Evolutionary conservation across 2,113 vertebrate genomes (phyloP), one percentile per base, ranked within the genome.

Genomic region (Caranx ignobilis): DNA sequence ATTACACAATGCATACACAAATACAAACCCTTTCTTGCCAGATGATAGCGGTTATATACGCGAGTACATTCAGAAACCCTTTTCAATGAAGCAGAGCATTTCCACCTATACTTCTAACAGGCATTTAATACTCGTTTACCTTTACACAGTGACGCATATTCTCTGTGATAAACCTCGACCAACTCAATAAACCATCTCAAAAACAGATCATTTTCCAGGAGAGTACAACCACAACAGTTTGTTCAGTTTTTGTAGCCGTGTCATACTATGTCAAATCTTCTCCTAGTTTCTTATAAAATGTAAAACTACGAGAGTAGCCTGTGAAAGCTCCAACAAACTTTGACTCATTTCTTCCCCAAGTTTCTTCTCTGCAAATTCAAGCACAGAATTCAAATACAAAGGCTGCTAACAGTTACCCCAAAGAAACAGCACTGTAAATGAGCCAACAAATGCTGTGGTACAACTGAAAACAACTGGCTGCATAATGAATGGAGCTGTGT

Each of bases 1-100:
- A 75, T n/a, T n/a, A 59, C 37, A 77, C 55, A 77, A 77, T 61
- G 68, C 71, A 82, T 50, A 60, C 3, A 67, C 66, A 85, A 74
- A 87, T 45, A 69, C 11, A 56, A 63, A 19, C 54, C 6, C 1
- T 26, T 34, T 11, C 1, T 26, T 34, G 35, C 56, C 6, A 47
- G 12, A 47, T 47, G 31, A 79, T 12, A 47, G 71, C 19, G 15
- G 65, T 50, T 77, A 31, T 77, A 31, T 32, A 47, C 68, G 50
- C 45, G 63, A 62, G 67, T 63, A 56, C 61, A 78, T 50, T 60
- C 55, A 72, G 4, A 10, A 66, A 69, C 63, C n/a, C 21, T 71
- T 73, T 62, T 39, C 61, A 76, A 7, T 41, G 18, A 71, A 34
- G 21, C 34, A 13, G 11, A 31, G 18, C 37, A 31, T 31, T 4